phyloP scores from a whole-genome alignment of 2,797 vertebrate species.

The Acipenser transmontanus region DNA sequence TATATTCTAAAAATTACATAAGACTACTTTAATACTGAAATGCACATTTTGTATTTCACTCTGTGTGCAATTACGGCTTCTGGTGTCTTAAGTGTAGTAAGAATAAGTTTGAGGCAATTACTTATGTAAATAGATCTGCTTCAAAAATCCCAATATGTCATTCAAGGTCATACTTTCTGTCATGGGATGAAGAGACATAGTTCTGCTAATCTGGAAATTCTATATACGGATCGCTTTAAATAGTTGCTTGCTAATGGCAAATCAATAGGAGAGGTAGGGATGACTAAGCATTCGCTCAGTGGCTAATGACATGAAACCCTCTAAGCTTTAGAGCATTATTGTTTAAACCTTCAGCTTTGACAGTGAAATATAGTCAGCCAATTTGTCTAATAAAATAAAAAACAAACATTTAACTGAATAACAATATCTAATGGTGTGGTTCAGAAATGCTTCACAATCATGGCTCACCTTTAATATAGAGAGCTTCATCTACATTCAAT shows the following conservation, averaged over 20 bases:
- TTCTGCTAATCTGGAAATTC: conserved; percentile 30
- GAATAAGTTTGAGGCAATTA: no score
- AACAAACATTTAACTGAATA: conserved; percentile 26
- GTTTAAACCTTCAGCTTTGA: conserved; percentile 18
- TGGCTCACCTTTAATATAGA: conserved; percentile 51
- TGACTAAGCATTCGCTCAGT: conserved; percentile 62
- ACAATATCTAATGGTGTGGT: conserved; percentile 23
- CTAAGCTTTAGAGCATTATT: conserved; percentile 31
- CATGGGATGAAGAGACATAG: conserved; percentile 46
- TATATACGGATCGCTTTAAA: conserved; percentile 56
- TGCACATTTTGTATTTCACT: no score
- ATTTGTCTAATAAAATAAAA: conserved; percentile 31
- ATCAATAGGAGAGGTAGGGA: conserved; percentile 53
- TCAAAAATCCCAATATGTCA: conserved; percentile 30
- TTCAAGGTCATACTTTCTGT: conserved; percentile 43
- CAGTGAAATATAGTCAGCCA: conserved; percentile 26
- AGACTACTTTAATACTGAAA: no score
- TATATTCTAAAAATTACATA: no score
- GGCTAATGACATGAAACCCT: conserved; percentile 55
- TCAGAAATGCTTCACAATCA: conserved; percentile 31
- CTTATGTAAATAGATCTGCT: conserved; percentile 16
- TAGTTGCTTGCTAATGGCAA: conserved; percentile 60
- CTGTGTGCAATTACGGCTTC: no score
- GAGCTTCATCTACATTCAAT: conserved; percentile 54
- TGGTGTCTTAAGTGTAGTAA: no score